Conservation (phyloP, 2,888 invertebrate species). For the Polia nebulosa region DNA sequence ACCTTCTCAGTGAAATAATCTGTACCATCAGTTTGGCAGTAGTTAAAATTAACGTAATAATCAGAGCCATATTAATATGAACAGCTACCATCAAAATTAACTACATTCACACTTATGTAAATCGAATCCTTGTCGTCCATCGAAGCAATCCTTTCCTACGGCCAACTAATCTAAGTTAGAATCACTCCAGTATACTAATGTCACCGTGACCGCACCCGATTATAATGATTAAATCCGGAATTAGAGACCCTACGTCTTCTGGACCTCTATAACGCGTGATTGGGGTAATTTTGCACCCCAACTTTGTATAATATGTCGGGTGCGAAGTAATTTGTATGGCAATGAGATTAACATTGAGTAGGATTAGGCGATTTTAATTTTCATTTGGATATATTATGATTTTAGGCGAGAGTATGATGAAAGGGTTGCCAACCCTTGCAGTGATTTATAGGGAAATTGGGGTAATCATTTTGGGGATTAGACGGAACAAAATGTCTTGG, state of each 20-base stretch:
- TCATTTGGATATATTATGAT: conserved; percentile 61
- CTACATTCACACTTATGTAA: conserved; percentile 10
- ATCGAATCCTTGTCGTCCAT: conserved; percentile 43
- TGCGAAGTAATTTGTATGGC: conserved; percentile 69
- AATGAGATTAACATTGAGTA: conserved; percentile 68
- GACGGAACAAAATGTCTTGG: conserved; percentile 26
- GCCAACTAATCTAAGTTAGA: conserved; percentile 62
- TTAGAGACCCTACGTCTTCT: conserved; percentile 67
- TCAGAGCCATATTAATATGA: neutral
- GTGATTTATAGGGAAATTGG: conserved; percentile 53
- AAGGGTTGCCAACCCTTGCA: conserved; percentile 48
- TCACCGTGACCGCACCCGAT: conserved; percentile 67
- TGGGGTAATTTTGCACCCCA: conserved; percentile 67
- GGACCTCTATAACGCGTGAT: conserved; percentile 71
- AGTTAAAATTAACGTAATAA: too few species aligned
- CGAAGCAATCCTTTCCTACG: conserved; percentile 47
- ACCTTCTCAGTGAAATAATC: too few species aligned
- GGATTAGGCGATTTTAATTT: conserved; percentile 67
- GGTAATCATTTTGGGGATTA: conserved; percentile 46
- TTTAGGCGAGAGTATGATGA: conserved; percentile 43
- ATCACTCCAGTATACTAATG: conserved; percentile 67
- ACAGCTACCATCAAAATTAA: conserved; percentile 17
- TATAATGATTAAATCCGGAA: conserved; percentile 77
- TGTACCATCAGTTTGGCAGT: too few species aligned
- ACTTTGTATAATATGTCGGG: conserved; percentile 62